Conservation (phyloP, 1,140 invertebrate genomes). For the Ericerus pela region DNA sequence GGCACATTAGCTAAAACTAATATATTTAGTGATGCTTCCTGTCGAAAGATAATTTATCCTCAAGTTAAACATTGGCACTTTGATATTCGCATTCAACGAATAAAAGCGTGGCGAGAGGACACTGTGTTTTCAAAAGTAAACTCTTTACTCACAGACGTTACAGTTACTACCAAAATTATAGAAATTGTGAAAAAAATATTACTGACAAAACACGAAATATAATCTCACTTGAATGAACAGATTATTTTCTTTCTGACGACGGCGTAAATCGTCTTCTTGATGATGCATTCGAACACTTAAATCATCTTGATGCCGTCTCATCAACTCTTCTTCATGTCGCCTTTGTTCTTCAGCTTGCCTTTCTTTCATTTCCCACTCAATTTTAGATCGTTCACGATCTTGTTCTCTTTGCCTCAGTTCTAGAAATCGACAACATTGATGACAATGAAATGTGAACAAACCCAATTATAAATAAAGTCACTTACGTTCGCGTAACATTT, state of each 20-base stretch:
- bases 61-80: too few species aligned
- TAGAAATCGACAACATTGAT: conserved; percentile 27
- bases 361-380: conserved; percentile 76
- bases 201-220: conserved; percentile 33
- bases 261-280: conserved; percentile 66
- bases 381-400: conserved; percentile 69
- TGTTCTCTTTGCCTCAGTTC: conserved; percentile 71
- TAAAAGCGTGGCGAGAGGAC: conserved; percentile 5
- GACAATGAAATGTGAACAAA: not conserved
- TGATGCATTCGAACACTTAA: conserved; percentile 51
- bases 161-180: too few species aligned
- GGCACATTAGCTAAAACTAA: too few species aligned
- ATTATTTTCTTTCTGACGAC: conserved; percentile 64
- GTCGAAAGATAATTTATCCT: too few species aligned
- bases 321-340: conserved; percentile 51
- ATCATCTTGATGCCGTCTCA: conserved; percentile 55
- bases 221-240: conserved; percentile 55
- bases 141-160: too few species aligned
- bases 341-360: conserved; percentile 66
- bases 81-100: too few species aligned
- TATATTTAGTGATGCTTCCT: too few species aligned
- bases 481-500: conserved; percentile 68
- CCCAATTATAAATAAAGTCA: conserved; percentile 18
- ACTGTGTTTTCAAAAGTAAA: too few species aligned
- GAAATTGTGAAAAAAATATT: too few species aligned